A percentile compares a stretch with the other conserved stretches of the same genome.
phyloP scores from a whole-genome alignment of 2,113 vertebrate species.

The Geococcyx californianus region DNA sequence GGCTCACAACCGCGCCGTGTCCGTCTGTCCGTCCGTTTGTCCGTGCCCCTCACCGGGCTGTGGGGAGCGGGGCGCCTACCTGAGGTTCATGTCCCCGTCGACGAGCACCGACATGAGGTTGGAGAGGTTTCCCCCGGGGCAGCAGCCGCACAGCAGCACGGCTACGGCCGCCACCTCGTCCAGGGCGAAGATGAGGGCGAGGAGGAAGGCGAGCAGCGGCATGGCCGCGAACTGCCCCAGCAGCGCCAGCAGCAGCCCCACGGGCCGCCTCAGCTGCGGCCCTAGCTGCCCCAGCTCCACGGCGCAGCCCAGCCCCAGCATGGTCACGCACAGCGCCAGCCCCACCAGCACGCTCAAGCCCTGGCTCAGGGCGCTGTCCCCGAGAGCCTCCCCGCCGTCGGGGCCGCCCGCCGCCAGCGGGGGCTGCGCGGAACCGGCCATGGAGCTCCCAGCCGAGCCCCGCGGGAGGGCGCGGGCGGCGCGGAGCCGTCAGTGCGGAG shows the following conservation, averaged over 20 bases:
- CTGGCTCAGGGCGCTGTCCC: constrained; percentile 87
- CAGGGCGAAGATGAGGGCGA: constrained; percentile 89
- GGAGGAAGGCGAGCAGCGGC: constrained; percentile 91
- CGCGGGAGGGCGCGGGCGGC: neutral
- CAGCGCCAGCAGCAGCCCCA: constrained; percentile 87
- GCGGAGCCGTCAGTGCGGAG: neutral
- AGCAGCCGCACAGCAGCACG: constrained; percentile 94
- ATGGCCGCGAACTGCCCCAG: constrained; percentile 93
- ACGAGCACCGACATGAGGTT: constrained; percentile 94
- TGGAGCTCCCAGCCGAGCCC: neutral
- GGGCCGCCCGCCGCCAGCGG: neutral
- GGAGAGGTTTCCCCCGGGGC: constrained; percentile 93
- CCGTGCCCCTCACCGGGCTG: neutral
- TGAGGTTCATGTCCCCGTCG: constrained; percentile 97
- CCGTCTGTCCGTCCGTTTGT: neutral
- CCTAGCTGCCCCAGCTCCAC: constrained; percentile 89
- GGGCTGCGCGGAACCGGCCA: neutral
- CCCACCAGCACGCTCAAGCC: constrained; percentile 91
- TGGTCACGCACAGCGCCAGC: constrained; percentile 89
- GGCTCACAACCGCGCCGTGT: neutral
- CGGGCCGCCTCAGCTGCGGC: constrained; percentile 83
- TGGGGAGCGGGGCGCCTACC: constrained; percentile 71
- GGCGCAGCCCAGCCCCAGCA: constrained; percentile 95
- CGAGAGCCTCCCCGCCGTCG: neutral
- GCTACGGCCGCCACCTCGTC: constrained; percentile 93